A percentile compares a stretch with the other conserved stretches of the same genome.
Evolutionary conservation across 2,797 vertebrate genomes (phyloP).

Genomic region (Microhierax caerulescens): DNA sequence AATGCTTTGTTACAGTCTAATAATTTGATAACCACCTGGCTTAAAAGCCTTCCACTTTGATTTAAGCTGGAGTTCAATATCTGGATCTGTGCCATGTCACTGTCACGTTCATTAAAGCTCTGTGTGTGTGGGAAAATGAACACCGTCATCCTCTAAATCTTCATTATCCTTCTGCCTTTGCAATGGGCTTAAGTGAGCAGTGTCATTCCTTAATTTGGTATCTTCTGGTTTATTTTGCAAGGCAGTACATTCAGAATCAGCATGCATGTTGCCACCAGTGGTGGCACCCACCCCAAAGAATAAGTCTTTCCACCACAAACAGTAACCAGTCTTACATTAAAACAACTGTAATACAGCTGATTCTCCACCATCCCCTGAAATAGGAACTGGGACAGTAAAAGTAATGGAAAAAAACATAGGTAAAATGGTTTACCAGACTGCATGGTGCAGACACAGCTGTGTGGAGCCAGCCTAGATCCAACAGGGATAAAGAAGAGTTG

Average conservation of each 20-base stretch:
- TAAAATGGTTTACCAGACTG: background rate
- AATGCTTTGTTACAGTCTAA: background rate
- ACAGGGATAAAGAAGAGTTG: background rate
- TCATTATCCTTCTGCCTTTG: background rate
- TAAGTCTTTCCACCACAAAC: background rate
- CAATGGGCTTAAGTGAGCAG: background rate
- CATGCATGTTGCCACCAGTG: background rate
- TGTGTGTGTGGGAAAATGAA: background rate
- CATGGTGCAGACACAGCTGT: background rate
- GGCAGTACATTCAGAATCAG: background rate
- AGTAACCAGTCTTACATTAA: background rate
- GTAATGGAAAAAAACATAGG: background rate
- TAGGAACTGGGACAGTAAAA: background rate
- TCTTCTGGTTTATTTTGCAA: background rate
- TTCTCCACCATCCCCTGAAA: background rate
- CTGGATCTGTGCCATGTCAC: background rate
- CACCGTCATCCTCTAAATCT: background rate
- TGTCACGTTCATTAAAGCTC: background rate
- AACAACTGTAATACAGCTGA: background rate
- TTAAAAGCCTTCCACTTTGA: background rate
- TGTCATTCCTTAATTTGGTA: background rate
- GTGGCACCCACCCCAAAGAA: background rate
- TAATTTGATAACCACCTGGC: slow-evolving; percentile 40
- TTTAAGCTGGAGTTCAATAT: background rate
- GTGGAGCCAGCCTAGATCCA: background rate